Percentiles rank a stretch among this genome's conserved stretches.
phyloP scores from a whole-genome alignment of 1,140 invertebrate species.

The Venustaconcha ellipsiformis region DNA sequence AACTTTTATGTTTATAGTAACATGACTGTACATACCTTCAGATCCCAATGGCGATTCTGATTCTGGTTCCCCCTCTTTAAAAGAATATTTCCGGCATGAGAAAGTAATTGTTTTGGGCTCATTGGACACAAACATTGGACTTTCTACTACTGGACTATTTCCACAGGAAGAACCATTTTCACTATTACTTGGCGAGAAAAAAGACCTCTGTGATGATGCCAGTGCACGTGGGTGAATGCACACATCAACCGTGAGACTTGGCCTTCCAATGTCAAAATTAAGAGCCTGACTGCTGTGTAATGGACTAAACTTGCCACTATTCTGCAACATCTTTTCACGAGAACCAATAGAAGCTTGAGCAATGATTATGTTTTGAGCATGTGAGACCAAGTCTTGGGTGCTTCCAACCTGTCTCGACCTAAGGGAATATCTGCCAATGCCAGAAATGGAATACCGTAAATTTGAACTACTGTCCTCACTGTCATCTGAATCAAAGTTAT shows the following conservation, averaged over 20 bases:
- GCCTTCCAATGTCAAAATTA: slow-evolving; percentile 23
- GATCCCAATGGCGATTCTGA: slow-evolving; percentile 44
- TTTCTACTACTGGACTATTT: slow-evolving; percentile 60
- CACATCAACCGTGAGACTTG: slow-evolving; percentile 19
- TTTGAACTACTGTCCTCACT: slow-evolving; percentile 32
- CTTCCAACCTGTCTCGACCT: no score
- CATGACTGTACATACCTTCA: no score
- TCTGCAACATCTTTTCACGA: no score
- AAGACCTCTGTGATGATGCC: slow-evolving; percentile 49
- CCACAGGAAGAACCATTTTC: slow-evolving; percentile 48
- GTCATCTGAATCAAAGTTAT: slow-evolving; percentile 33
- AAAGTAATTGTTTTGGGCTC: slow-evolving; percentile 64
- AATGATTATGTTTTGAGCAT: no score
- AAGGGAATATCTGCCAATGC: no score
- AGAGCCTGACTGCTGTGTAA: slow-evolving; percentile 30
- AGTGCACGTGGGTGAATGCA: slow-evolving; percentile 3
- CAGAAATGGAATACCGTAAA: slow-evolving; percentile 22
- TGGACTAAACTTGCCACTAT: slow-evolving; percentile 26
- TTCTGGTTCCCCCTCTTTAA: slow-evolving; percentile 36
- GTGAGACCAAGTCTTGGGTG: no score
- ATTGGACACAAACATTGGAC: slow-evolving; percentile 62
- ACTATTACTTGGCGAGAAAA: slow-evolving; percentile 63
- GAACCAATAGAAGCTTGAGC: no score
- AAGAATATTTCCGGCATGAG: slow-evolving; percentile 59
- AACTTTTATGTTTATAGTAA: no score